phyloP scores from a whole-genome alignment of 2,888 invertebrate species.

The Stictocephala bisonia region DNA sequence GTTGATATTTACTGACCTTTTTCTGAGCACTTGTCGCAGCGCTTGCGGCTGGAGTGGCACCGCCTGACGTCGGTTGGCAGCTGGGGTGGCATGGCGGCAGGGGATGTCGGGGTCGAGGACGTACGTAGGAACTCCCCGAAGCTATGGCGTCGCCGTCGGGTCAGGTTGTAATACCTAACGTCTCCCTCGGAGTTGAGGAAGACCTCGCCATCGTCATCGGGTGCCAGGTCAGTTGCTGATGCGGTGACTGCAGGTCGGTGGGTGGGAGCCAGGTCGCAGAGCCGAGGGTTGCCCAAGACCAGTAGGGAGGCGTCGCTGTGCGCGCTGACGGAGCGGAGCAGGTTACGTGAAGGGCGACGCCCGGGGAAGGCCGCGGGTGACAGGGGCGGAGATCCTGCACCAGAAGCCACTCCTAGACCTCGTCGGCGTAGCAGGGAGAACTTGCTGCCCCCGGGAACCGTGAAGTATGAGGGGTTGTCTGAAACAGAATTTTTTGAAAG shows the following conservation, averaged over 20 bases:
- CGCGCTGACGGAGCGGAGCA: slow-evolving; percentile 74
- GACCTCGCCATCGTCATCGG: slow-evolving; percentile 71
- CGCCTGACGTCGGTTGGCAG: slow-evolving; percentile 40
- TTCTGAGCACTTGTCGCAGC: slow-evolving; percentile 45
- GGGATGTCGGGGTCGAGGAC: slow-evolving; percentile 48
- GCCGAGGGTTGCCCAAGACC: slow-evolving; percentile 75
- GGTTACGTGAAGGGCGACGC: slow-evolving; percentile 69
- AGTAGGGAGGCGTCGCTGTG: slow-evolving; percentile 74
- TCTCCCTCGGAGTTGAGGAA: slow-evolving; percentile 69
- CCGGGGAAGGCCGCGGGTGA: slow-evolving; percentile 56
- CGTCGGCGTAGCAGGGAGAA: slow-evolving; percentile 46
- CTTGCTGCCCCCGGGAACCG: slow-evolving; percentile 67
- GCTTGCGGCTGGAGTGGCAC: slow-evolving; percentile 37
- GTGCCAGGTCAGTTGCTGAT: no score
- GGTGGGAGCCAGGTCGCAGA: slow-evolving; percentile 75
- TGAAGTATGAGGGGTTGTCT: slow-evolving; percentile 84
- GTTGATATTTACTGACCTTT: slow-evolving; percentile 25
- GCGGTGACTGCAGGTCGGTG: slow-evolving; percentile 59
- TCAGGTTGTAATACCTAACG: slow-evolving; percentile 68
- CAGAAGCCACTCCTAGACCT: slow-evolving; percentile 31
- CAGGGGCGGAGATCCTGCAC: slow-evolving; percentile 29
- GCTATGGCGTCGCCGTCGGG: slow-evolving; percentile 71
- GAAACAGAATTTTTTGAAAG: slow-evolving; percentile 52
- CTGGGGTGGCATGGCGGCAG: slow-evolving; percentile 46
- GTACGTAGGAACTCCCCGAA: slow-evolving; percentile 70